These are phyloP conservation scores for Melieria picta DNA, from an alignment of 2,888 invertebrate genomes.

Conservation along the genomic window DNA sequence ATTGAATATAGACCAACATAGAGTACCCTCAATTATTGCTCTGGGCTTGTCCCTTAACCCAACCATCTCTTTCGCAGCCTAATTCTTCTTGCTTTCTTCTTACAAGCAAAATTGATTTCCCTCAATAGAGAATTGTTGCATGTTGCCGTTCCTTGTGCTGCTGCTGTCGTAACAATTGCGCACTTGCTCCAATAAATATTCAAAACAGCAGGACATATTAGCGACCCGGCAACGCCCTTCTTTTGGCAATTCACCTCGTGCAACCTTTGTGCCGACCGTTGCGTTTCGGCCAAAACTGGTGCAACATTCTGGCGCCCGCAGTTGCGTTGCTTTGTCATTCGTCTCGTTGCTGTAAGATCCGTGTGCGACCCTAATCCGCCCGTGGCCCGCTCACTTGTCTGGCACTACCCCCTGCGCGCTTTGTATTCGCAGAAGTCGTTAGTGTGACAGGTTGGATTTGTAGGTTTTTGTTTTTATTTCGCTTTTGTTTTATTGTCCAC, in stretches of 20 bases:
- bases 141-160: too few relatives aligned
- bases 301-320: constrained; percentile 26
- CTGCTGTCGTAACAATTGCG: too few relatives aligned
- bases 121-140: too few relatives aligned
- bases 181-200: background rate
- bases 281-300: constrained; percentile 14
- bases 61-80: too few relatives aligned
- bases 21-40: too few relatives aligned
- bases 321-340: constrained; percentile 10
- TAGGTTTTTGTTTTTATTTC: constrained; percentile 18
- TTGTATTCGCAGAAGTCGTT: constrained; percentile 64
- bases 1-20: too few relatives aligned
- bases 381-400: background rate
- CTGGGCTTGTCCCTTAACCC: too few relatives aligned
- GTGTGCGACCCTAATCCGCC: background rate
- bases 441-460: constrained; percentile 60
- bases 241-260: background rate
- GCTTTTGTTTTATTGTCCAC: background rate
- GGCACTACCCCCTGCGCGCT: constrained; percentile 31
- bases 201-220: constrained; percentile 28
- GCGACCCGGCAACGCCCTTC: constrained; percentile 13
- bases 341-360: constrained; percentile 5
- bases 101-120: too few relatives aligned
- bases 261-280: constrained; percentile 7
- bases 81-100: too few relatives aligned